Evolutionary conservation across 2,888 invertebrate genomes (phyloP).

Genomic region (Anoncus sp.): DNA sequence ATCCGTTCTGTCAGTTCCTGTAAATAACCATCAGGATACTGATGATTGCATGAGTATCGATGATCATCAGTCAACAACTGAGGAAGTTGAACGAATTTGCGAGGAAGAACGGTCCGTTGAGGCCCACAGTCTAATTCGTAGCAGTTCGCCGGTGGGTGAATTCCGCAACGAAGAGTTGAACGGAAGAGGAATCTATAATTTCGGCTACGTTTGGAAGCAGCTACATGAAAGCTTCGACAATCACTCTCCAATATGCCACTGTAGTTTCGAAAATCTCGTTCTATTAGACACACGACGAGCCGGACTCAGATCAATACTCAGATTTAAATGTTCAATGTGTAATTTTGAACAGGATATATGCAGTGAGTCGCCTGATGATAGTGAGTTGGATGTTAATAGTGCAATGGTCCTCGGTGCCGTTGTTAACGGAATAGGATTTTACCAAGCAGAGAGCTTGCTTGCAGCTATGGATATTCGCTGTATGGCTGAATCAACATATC

Average conservation of each 20-base stretch:
- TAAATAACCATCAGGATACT: no score
- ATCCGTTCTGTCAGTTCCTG: no score
- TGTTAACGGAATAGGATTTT: slow-evolving; percentile 9
- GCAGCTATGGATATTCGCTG: slow-evolving; percentile 13
- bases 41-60: no score
- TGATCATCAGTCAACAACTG: no score
- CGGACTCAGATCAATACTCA: neutral
- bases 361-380: neutral
- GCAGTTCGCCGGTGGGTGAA: neutral
- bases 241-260: neutral
- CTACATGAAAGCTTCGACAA: no score
- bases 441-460: slow-evolving; percentile 6
- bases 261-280: slow-evolving; percentile 8
- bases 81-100: no score
- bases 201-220: no score
- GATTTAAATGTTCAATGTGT: slow-evolving; percentile 19
- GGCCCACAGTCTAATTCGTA: neutral
- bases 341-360: neutral
- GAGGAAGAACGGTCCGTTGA: no score
- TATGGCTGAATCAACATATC: slow-evolving; percentile 20
- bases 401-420: slow-evolving; percentile 7
- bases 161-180: neutral
- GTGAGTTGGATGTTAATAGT: neutral
- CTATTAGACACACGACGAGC: neutral
- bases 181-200: neutral